phyloP scores from a whole-genome alignment of 2,113 vertebrate species.

The Vidua macroura region DNA sequence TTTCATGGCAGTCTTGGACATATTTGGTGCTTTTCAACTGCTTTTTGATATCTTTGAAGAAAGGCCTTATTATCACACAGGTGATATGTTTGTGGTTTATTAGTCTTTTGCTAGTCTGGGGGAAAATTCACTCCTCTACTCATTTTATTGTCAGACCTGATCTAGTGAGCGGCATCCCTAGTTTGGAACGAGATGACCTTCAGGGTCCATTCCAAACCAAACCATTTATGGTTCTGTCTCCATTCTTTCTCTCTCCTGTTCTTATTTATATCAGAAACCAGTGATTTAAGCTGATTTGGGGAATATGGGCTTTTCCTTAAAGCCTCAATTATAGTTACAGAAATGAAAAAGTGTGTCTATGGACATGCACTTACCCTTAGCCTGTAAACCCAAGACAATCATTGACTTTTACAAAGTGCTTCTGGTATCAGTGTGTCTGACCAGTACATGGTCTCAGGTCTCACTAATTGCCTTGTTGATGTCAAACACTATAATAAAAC shows the following conservation, averaged over 20 bases:
- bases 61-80: neutral
- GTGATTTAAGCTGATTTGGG: neutral
- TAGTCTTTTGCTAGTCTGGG: neutral
- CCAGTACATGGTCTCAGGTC: neutral
- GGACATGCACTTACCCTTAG: neutral
- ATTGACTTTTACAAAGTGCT: conserved; percentile 30
- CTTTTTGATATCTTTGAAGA: neutral
- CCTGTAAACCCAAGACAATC: neutral
- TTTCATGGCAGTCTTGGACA: neutral
- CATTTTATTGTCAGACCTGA: neutral
- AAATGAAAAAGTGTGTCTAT: neutral
- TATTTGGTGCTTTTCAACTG: neutral
- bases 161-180: neutral
- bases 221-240: neutral
- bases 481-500: conserved; percentile 49
- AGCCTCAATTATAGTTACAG: neutral
- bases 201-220: neutral
- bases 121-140: neutral
- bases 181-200: neutral
- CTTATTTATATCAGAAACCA: neutral
- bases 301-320: neutral
- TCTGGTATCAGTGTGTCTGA: conserved; percentile 42
- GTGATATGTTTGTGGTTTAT: neutral
- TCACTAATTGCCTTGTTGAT: conserved; percentile 66
- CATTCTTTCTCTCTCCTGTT: neutral